These are phyloP conservation scores for Syrphus vitripennis DNA, from an alignment of 2,888 invertebrate species.

Conservation along the genomic window DNA sequence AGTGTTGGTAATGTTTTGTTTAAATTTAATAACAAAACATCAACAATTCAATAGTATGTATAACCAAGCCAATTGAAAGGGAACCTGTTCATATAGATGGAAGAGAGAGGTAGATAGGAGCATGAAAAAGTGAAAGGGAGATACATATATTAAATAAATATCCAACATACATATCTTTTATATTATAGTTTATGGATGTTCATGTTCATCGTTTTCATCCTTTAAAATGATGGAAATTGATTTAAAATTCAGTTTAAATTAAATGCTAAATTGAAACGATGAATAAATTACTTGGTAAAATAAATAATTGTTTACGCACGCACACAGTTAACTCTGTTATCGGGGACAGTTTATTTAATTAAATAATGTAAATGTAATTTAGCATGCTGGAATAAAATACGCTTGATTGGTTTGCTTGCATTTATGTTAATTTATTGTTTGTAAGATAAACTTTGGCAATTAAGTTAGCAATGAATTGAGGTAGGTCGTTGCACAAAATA, in stretches of 20 bases:
- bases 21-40: constrained; percentile 40
- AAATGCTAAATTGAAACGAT: constrained; percentile 36
- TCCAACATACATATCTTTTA: neutral
- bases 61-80: neutral
- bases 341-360: constrained; percentile 58
- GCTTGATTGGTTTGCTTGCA: constrained; percentile 36
- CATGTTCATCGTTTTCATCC: neutral
- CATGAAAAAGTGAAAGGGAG: neutral
- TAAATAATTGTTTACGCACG: constrained; percentile 41
- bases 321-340: constrained; percentile 35
- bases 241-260: constrained; percentile 56
- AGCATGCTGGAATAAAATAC: constrained; percentile 36
- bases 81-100: neutral
- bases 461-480: constrained; percentile 25
- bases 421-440: constrained; percentile 42
- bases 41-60: constrained; percentile 33
- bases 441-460: constrained; percentile 32
- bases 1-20: constrained; percentile 20
- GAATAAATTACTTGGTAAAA: constrained; percentile 56
- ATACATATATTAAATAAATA: neutral
- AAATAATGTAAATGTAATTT: constrained; percentile 64
- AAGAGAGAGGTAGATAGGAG: neutral
- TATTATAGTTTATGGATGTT: no score
- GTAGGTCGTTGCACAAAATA: neutral
- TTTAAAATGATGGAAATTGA: constrained; percentile 29